A percentile compares a stretch with the other conserved stretches of the same genome.
These are phyloP conservation scores for Myopa testacea DNA, from an alignment of 2,888 invertebrate genomes.

Conservation along the genomic window DNA sequence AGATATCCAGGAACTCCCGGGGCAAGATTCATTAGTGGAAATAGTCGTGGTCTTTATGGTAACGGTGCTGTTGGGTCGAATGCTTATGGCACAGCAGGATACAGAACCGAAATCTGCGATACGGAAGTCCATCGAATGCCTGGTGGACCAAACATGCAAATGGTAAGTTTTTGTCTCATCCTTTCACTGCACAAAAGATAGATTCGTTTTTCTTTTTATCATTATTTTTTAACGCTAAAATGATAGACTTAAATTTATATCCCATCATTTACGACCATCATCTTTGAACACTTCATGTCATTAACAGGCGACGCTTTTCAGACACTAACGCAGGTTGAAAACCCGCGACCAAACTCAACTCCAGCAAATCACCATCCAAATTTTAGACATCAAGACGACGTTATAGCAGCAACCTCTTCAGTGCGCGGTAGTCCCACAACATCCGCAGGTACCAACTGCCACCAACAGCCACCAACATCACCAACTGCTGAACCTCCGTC, in stretches of 20 bases:
- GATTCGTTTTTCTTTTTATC: background rate
- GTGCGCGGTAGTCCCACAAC: constrained; percentile 14
- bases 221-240: too few relatives aligned
- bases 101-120: background rate
- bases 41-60: constrained; percentile 39
- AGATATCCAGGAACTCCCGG: constrained; percentile 2
- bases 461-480: background rate
- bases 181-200: background rate
- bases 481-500: constrained; percentile 2
- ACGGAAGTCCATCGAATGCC: background rate
- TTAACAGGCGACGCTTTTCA: constrained; percentile 68
- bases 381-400: constrained; percentile 38
- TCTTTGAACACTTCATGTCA: constrained; percentile 57
- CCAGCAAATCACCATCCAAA: constrained; percentile 26
- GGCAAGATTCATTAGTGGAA: background rate
- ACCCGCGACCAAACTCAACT: constrained; percentile 19
- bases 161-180: background rate
- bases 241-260: background rate
- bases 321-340: constrained; percentile 53
- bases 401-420: constrained; percentile 51
- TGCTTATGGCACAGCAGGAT: constrained; percentile 37
- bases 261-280: constrained; percentile 58
- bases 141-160: background rate
- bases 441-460: constrained; percentile 13
- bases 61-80: constrained; percentile 43